Conservation (phyloP, 2,113 vertebrate genomes). For the Oreocharis arfaki region DNA sequence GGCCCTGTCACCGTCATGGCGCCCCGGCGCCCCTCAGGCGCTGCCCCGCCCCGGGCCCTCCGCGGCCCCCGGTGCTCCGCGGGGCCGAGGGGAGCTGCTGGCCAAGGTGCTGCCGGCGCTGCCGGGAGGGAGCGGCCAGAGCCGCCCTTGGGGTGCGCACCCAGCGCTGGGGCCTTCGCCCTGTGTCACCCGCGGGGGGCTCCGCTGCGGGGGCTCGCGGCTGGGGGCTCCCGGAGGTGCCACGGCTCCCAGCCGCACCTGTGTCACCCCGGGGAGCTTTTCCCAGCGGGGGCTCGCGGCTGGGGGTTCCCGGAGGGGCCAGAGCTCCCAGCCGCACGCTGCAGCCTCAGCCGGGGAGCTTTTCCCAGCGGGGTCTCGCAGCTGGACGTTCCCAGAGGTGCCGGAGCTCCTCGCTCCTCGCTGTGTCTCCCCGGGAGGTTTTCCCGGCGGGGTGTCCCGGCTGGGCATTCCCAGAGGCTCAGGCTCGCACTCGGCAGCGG, state of each 20-base stretch:
- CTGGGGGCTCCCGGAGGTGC: no score
- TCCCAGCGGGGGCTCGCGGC: no score
- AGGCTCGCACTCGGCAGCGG: fast-evolving
- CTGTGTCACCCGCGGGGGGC: neutral
- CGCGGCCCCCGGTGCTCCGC: neutral
- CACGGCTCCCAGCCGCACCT: neutral
- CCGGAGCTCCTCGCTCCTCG: neutral
- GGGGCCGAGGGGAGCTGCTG: neutral
- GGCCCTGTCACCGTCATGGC: neutral
- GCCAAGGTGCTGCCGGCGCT: slow-evolving; percentile 1
- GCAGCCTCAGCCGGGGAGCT: neutral
- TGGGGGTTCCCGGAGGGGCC: neutral
- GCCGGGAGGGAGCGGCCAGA: neutral
- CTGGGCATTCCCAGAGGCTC: neutral
- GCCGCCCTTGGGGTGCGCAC: neutral
- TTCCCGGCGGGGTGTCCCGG: neutral
- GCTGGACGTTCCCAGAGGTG: neutral
- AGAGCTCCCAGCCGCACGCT: fast-evolving
- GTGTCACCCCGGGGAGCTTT: no score
- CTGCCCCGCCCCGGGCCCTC: neutral
- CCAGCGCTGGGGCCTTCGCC: neutral
- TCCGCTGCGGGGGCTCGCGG: neutral
- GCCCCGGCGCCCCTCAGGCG: neutral
- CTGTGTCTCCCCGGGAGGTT: neutral
- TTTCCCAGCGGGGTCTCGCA: neutral